Evolutionary conservation across 2,888 invertebrate species (phyloP), one percentile per base, ranked within the genome.

Genomic region (Synergus laeviventris): DNA sequence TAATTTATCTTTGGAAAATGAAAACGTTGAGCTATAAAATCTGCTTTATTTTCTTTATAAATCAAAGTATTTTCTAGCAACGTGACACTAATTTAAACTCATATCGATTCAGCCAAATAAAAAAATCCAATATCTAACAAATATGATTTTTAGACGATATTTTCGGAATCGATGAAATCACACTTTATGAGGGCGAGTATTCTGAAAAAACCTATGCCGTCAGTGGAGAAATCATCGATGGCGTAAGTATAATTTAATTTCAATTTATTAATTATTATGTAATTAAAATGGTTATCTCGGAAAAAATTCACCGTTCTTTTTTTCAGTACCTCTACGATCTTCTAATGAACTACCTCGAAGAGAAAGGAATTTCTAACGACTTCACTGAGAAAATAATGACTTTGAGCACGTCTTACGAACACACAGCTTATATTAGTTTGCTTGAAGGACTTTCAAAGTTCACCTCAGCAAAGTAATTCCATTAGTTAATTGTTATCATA

Each of bases 181-280:
- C 97, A 5, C 93, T 99, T 79, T 97, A 94, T 90, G 94, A 96
- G 83, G 97, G 97, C 21, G 96, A 97, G 85, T 96, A 96, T 94
- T 95, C 94, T 79, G 97, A 98, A 81, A 96, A 96, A 87, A 94
- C 95, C 14, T 97, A 97, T 86, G 95, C 97, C 4, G 97, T 98
- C 9, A 96, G 97, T 77, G 98, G 98, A 66, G 98, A 98, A 89
- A 97, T 98, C 79, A 94, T 99, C 75, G 99, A 99, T 92, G 98
- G 97, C 86, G 98, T 98, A 92, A 93, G 94, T 92, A 73, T 73
- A 39, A 42, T 21, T 56, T 64, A 54, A 54, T 76, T 62, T 74
- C 16, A 16, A 49, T 75, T 80, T 9, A 4, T 0, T 8, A 42
- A 54, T 56, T 9, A 18, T 75, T 80, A 11, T 12, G 0, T 8